Evolutionary conservation across 2,888 invertebrate genomes (phyloP), one percentile per base, ranked within the genome.

Genomic region (Cheilosia urbana): DNA sequence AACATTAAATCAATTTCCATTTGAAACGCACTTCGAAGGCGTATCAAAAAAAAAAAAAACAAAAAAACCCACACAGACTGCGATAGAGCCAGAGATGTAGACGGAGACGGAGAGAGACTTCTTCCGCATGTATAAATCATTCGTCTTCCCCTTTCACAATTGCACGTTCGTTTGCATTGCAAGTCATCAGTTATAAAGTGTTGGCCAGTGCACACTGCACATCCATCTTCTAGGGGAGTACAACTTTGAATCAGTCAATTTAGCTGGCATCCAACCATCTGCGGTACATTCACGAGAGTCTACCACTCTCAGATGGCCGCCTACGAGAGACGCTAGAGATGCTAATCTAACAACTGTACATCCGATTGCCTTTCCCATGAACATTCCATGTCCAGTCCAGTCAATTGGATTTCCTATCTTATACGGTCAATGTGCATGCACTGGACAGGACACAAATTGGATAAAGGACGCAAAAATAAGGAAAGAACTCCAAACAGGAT

Each of bases 161-260:
- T 37, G 13, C 13, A 13, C 37, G 13, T 37, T 37, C 13, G 13
- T 37, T 13, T 37, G 37, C 37, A 71, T 13, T 37, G 37, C 37
- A 71, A 71, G 65, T 78, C 71, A 78, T 71, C 71, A 42, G 66
- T 68, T 76, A 68, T 60, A 60, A 68, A 68, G 76, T 49, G 76
- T 51, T 68, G 30, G 49, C 51, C 42, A 24, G 30, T 72, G 71
- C 53, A 24, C n/a, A n/a, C n/a, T n/a, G n/a, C n/a, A 45, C 65
- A 79, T 66, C 17, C 63, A 53, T 37, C 37, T 60, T 47, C 57
- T 51, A 42, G 11, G 2, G 47, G 47, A 30, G 17, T 17, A 65
- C 65, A 17, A 21, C 30, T 11, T 37, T 19, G 40, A 34, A 47
- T 13, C 15, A 62, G 60, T 47, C 49, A 37, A 68, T 37, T 37